These are phyloP conservation scores for Anthrax anthrax DNA, from an alignment of 2,888 invertebrate species.

Conservation along the genomic window DNA sequence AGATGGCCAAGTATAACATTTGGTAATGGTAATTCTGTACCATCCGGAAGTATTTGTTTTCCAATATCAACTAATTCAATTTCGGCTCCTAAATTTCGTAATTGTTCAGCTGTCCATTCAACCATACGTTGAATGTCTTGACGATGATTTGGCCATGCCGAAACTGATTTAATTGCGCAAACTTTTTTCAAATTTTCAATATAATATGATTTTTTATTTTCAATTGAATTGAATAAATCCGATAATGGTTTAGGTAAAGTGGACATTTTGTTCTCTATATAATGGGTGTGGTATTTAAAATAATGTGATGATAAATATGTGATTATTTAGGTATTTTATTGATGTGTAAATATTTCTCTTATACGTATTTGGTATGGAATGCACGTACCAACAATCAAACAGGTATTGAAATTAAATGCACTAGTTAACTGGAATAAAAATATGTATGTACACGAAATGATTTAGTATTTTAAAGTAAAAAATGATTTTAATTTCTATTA, in stretches of 20 bases:
- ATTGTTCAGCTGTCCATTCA: slow-evolving; percentile 57
- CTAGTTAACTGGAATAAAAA: no score
- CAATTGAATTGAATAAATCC: slow-evolving; percentile 48
- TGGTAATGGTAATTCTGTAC: slow-evolving; percentile 60
- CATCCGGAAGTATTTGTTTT: slow-evolving; percentile 54
- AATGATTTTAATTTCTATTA: no score
- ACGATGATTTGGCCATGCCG: slow-evolving; percentile 72
- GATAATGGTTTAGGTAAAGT: not conserved
- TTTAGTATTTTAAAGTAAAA: no score
- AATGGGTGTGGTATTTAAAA: no score
- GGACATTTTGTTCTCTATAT: not conserved
- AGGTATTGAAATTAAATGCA: no score
- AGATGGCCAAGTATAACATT: slow-evolving; percentile 69
- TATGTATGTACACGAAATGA: no score
- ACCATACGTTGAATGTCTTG: slow-evolving; percentile 72
- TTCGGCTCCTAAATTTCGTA: slow-evolving; percentile 54
- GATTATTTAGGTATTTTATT: not conserved
- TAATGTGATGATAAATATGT: no score
- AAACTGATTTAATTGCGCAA: slow-evolving; percentile 91
- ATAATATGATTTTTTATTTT: slow-evolving; percentile 58
- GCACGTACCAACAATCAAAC: no score
- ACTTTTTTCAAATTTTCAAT: slow-evolving; percentile 67
- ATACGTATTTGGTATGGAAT: no score
- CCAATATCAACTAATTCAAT: slow-evolving; percentile 66
- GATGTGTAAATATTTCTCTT: not conserved